Percentiles rank a stretch among this genome's conserved stretches.
Conservation (phyloP, 1,140 invertebrate genomes). For the Cherax destructor region DNA sequence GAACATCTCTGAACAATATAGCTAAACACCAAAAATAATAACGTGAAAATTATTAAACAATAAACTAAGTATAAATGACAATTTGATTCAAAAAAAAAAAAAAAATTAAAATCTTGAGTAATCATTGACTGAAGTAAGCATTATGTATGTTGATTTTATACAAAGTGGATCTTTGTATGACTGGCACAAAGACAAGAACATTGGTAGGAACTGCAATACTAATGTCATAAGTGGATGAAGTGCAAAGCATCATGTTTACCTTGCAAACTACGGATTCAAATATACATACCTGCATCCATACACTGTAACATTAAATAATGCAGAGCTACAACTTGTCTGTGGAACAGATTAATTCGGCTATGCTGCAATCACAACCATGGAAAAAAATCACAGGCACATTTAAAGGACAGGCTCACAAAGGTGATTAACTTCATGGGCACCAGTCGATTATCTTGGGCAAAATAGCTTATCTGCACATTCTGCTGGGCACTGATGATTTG, state of each 20-base stretch:
- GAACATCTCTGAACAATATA: no score
- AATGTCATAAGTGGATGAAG: neutral
- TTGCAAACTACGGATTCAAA: neutral
- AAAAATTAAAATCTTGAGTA: neutral
- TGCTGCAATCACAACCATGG: neutral
- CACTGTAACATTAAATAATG: neutral
- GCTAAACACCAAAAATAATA: no score
- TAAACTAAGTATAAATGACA: neutral
- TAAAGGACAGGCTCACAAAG: neutral
- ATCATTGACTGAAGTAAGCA: neutral
- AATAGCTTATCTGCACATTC: neutral
- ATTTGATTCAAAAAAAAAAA: neutral
- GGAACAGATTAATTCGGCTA: neutral
- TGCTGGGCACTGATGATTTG: neutral
- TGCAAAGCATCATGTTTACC: neutral
- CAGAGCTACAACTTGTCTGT: neutral
- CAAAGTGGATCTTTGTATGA: neutral
- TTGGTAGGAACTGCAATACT: conserved; percentile 1
- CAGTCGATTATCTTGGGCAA: neutral
- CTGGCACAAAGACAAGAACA: neutral
- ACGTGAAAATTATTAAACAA: neutral
- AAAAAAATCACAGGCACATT: conserved; percentile 7
- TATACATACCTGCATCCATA: neutral
- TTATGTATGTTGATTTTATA: neutral
- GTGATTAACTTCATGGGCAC: neutral